Base-by-base conservation (phyloP, 2,797 vertebrate genomes). In the Schizothorax lantsangensis region DNA sequence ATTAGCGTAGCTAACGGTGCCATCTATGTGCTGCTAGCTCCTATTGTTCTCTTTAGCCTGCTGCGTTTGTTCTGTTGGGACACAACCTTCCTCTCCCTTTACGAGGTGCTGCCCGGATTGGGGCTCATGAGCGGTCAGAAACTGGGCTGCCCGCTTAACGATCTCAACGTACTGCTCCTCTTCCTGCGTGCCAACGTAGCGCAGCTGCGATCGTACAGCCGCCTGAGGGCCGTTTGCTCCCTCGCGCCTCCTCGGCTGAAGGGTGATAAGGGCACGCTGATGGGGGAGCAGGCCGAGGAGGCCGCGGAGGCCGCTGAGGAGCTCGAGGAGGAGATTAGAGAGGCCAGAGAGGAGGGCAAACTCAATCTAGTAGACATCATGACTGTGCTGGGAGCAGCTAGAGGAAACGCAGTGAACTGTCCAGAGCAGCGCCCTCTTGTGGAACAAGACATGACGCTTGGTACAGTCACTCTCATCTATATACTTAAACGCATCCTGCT, bases 351-450 rank as follows among this genome's bases (percentile, higher is more conserved):
- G 81, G 95, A 97, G 91, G 93, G 95, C 90, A 95, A 96, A 93
- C 92, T 97, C 30, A 98, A 97, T 0, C 93, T 99, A 1, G 93
- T 99, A 0, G 98, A 99, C 77, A 98, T 99, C 93, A 99, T 99
- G 98, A 98, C 97, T 0, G 92, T 98, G 88, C 90, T 99, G 89
- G 97, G 97, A 6, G 97, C 97, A 0, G 94, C 97, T 72, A 97
- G 97, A 88, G 94, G 93, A 33, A 89, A 93, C 88, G 93, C 94
- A 80, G 91, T 93, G 3, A 95, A 96, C 92, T 94, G 94, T 93
- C 90, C 90, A 10, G 94, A 96, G 89, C 94, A 94, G 90, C 93
- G 91, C 90, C 95, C 95, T 66, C 92, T 96, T 88, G 94, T 95
- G 92, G 95, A 96, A 90, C 91, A 96, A 87, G 93, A 95, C 93